phyloP scores from a whole-genome alignment of 2,113 vertebrate species.

The Microcebus lehilahytsara region DNA sequence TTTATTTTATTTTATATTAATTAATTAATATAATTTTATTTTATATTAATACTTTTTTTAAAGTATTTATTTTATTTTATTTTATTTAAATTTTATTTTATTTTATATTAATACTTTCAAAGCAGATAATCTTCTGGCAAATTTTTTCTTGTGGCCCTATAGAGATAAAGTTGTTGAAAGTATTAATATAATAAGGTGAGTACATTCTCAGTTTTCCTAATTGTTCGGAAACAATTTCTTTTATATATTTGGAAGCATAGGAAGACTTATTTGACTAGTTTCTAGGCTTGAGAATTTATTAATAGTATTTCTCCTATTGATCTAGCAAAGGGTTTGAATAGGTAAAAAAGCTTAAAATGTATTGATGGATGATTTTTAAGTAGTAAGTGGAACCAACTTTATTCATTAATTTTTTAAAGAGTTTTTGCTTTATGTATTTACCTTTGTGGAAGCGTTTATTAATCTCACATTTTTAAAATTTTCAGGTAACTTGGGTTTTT shows the following conservation, averaged over 20 bases:
- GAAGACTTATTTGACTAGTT: conserved; percentile 3
- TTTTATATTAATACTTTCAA: conserved; percentile 40
- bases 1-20: conserved; percentile 53
- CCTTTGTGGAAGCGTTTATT: conserved; percentile 49
- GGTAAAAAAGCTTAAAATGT: conserved; percentile 20
- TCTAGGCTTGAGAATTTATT: conserved; percentile 3
- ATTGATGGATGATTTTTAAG: conserved; percentile 36
- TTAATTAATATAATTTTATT: not conserved
- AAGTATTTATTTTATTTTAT: too few species aligned
- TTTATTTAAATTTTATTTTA: not conserved
- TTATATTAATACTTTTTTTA: too few species aligned
- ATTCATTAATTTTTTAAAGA: conserved; percentile 1
- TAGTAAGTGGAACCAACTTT: conserved; percentile 9
- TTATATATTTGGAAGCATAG: conserved; percentile 9
- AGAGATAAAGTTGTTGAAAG: conserved; percentile 30
- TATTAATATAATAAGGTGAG: not conserved
- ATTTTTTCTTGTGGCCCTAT: not conserved
- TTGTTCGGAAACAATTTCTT: conserved; percentile 28
- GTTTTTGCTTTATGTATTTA: conserved; percentile 26
- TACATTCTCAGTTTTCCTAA: conserved; percentile 40
- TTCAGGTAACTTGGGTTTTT: conserved; percentile 94
- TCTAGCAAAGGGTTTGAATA: not conserved
- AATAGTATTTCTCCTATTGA: not conserved
- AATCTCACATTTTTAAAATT: conserved; percentile 74
- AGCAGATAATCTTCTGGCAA: not conserved